Base-by-base conservation (phyloP, 2,888 invertebrate genomes). In the Orthosia incerta region DNA sequence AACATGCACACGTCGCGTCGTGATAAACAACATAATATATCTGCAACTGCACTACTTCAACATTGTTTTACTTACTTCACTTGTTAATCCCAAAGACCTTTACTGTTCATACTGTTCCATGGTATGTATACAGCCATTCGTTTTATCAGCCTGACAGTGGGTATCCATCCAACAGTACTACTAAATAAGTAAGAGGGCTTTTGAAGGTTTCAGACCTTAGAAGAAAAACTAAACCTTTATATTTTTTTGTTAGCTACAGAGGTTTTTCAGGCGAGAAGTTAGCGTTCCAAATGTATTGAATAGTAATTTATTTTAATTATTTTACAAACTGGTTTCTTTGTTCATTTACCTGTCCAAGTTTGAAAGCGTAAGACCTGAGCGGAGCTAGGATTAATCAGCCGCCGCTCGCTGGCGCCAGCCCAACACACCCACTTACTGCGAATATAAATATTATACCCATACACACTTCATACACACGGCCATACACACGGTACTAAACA, bases 361-460 rank as follows among this genome's bases (percentile, higher is more conserved):
- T 5, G 11, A 39, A 18, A 68, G 1, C 20, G 23, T 66, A 66
- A 50, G 39, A 68, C 23, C 23, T 50, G 50, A 50, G 67, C 18
- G 20, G 18, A 50, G 50, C 18, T 15, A 68, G 31, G 48, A 50
- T 50, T 18, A 66, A 15, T 50, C 31, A 20, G 48, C 2, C 20
- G 46, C 3, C 16, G n/a, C 31, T 64, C 48, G 66, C 48, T 48
- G 65, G 65, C 48, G 48, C 65, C 65, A 31, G 64, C 46, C 20
- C 20, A n/a, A 46, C 46, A 26, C 62, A n/a, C 13, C 45, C 16
- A 31, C 31, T 9, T 20, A 31, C 67, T 31, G 13, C 48, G 2
- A 31, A 7, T 0, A 20, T 23, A 18, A 9, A 12, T 26, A 16
- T 7, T 12, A 15, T 11, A 20, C 18, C 5, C 13, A 16, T 2